Evolutionary conservation across 2,888 invertebrate genomes (phyloP).

Genomic region (Noctua janthina): DNA sequence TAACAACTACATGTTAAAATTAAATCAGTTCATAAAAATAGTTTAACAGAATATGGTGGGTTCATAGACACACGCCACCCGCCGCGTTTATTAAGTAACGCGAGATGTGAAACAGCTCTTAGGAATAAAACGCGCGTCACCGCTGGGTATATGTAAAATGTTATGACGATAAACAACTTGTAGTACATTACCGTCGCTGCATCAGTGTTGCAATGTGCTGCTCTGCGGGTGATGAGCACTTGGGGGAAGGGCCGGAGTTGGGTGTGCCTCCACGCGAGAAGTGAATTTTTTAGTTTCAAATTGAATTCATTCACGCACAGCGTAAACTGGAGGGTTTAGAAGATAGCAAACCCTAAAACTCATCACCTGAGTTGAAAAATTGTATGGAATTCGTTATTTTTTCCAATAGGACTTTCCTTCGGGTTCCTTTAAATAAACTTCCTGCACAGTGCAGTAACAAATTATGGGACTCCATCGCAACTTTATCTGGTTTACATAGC

Average conservation of each 20-base stretch:
- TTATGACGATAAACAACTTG: slow-evolving; percentile 85
- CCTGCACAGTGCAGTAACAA: too few species aligned
- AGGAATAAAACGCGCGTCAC: slow-evolving; percentile 69
- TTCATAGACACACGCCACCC: slow-evolving; percentile 37
- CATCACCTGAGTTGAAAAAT: not conserved
- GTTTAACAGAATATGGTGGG: slow-evolving; percentile 17
- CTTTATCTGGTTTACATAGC: too few species aligned
- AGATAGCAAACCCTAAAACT: not conserved
- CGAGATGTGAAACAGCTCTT: slow-evolving; percentile 56
- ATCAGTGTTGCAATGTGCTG: slow-evolving; percentile 68
- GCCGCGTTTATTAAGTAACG: slow-evolving; percentile 38
- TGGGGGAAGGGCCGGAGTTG: slow-evolving; percentile 49
- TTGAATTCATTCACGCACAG: not conserved
- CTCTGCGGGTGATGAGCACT: slow-evolving; percentile 42
- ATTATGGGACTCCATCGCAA: not conserved
- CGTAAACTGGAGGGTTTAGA: not conserved
- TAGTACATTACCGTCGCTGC: slow-evolving; percentile 62
- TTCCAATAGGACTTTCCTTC: not conserved
- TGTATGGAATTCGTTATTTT: not conserved
- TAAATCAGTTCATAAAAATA: slow-evolving; percentile 48
- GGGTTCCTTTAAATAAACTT: not conserved
- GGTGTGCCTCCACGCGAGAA: not conserved
- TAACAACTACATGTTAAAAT: slow-evolving; percentile 35
- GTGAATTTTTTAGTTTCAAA: not conserved
- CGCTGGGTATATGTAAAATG: slow-evolving; percentile 72